phyloP scores from a whole-genome alignment of 2,888 invertebrate genomes.

The Salticus scenicus region DNA sequence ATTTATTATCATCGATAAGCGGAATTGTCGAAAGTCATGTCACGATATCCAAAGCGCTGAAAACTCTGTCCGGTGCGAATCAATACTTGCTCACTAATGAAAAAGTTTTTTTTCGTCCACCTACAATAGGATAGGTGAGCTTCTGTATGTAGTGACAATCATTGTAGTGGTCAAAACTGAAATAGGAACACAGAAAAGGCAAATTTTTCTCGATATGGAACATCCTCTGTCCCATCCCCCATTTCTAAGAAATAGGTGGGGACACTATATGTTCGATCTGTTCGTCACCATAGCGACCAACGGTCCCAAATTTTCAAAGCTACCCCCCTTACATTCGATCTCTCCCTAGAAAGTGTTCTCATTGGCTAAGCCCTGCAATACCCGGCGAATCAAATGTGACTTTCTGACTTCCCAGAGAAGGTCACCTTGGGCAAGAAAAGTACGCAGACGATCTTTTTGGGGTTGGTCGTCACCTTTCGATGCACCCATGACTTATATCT shows the following conservation, averaged over 20 bases:
- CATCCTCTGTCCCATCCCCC: background rate
- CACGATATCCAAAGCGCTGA: background rate
- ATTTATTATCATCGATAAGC: background rate
- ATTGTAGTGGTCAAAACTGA: background rate
- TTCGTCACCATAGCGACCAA: slow-evolving; percentile 57
- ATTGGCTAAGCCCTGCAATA: slow-evolving; percentile 52
- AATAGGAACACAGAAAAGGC: background rate
- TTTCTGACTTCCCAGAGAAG: slow-evolving; percentile 52
- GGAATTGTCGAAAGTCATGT: background rate
- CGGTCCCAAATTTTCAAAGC: slow-evolving; percentile 63
- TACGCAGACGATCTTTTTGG: slow-evolving; percentile 9
- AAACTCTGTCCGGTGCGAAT: background rate
- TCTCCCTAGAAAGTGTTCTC: slow-evolving; percentile 21
- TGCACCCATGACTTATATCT: background rate
- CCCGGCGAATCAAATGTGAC: slow-evolving; percentile 64
- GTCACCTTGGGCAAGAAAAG: slow-evolving; percentile 57
- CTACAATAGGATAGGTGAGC: background rate
- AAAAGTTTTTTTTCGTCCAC: background rate
- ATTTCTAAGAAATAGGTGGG: slow-evolving; percentile 50
- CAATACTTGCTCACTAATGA: background rate
- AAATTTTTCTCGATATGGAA: background rate
- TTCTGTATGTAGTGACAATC: background rate
- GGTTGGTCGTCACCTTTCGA: slow-evolving; percentile 14
- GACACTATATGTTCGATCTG: slow-evolving; percentile 43
- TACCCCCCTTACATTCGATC: slow-evolving; percentile 31